These are phyloP conservation scores for Lutjanus erythropterus DNA, from an alignment of 2,113 vertebrate genomes.

Conservation along the genomic window DNA sequence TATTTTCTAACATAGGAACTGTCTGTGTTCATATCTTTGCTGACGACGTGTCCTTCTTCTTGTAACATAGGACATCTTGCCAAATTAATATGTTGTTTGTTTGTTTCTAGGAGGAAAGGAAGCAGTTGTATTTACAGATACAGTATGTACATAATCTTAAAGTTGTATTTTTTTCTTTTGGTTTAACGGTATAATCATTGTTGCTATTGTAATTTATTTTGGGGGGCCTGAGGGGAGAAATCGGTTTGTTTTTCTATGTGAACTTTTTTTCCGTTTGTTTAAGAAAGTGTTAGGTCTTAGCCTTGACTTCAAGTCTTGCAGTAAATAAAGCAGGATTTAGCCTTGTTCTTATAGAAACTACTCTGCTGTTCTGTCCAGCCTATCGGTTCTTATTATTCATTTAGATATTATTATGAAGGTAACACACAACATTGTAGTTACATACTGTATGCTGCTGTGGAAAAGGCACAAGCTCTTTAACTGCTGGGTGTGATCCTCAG, in stretches of 20 bases:
- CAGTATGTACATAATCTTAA: constrained; percentile 80
- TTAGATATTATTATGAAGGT: constrained; percentile 48
- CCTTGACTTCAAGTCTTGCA: constrained; percentile 74
- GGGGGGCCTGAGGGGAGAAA: constrained; percentile 11
- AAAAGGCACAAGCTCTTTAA: constrained; percentile 69
- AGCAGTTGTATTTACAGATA: constrained; percentile 70
- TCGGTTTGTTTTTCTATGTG: constrained; percentile 59
- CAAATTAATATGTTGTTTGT: constrained; percentile 67
- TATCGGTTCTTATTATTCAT: constrained; percentile 48
- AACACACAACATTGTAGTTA: constrained; percentile 60
- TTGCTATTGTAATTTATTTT: constrained; percentile 80
- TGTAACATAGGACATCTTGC: constrained; percentile 74
- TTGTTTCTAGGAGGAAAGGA: constrained; percentile 61
- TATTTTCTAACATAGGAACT: constrained; percentile 78
- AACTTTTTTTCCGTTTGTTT: constrained; percentile 54
- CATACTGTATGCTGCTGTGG: constrained; percentile 68
- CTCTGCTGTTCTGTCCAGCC: constrained; percentile 63
- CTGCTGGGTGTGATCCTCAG: constrained; percentile 56
- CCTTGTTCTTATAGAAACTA: constrained; percentile 71
- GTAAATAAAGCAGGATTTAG: constrained; percentile 75
- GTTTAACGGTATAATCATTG: constrained; percentile 71
- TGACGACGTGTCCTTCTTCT: constrained; percentile 56
- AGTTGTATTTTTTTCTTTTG: constrained; percentile 69
- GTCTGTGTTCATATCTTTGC: constrained; percentile 64
- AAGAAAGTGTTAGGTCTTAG: constrained; percentile 70